These are phyloP conservation scores for Sebastes nivosus DNA, from an alignment of 2,797 vertebrate genomes.

Conservation along the genomic window DNA sequence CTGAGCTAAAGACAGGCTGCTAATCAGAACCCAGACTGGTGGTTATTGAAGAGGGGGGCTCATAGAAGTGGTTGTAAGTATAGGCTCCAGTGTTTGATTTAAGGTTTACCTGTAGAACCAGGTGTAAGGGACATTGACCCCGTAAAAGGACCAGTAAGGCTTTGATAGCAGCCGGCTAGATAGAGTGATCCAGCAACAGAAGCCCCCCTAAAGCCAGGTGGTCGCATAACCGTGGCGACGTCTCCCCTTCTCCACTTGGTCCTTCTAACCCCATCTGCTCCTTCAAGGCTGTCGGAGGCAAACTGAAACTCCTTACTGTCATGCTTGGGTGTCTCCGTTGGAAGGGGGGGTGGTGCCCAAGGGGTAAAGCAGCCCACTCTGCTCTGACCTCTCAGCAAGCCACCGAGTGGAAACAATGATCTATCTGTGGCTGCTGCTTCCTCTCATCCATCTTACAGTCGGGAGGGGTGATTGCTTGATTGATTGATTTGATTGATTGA, in stretches of 20 bases:
- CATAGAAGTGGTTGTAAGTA: background rate
- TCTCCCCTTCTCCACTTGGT: slow-evolving; percentile 30
- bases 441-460: slow-evolving; percentile 65
- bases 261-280: slow-evolving; percentile 67
- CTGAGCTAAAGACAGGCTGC: background rate
- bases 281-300: slow-evolving; percentile 35
- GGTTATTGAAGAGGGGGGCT: background rate
- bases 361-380: slow-evolving; percentile 45
- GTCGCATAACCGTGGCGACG: slow-evolving; percentile 1
- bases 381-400: slow-evolving; percentile 61
- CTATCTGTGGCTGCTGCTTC: slow-evolving; percentile 65
- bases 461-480: slow-evolving; percentile 23
- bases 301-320: slow-evolving; percentile 59
- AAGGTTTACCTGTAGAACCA: background rate
- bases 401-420: slow-evolving; percentile 64
- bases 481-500: slow-evolving; percentile 24
- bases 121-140: background rate
- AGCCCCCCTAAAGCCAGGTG: slow-evolving; percentile 35
- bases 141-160: background rate
- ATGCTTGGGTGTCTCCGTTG: slow-evolving; percentile 53
- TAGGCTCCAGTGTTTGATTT: background rate
- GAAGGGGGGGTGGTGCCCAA: slow-evolving; percentile 38
- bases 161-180: background rate
- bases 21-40: slow-evolving; percentile 1
- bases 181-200: background rate